A percentile compares a stretch with the other conserved stretches of the same genome.
These are phyloP conservation scores for Agrilus planipennis DNA, from an alignment of 1,140 invertebrate species.

Conservation along the genomic window DNA sequence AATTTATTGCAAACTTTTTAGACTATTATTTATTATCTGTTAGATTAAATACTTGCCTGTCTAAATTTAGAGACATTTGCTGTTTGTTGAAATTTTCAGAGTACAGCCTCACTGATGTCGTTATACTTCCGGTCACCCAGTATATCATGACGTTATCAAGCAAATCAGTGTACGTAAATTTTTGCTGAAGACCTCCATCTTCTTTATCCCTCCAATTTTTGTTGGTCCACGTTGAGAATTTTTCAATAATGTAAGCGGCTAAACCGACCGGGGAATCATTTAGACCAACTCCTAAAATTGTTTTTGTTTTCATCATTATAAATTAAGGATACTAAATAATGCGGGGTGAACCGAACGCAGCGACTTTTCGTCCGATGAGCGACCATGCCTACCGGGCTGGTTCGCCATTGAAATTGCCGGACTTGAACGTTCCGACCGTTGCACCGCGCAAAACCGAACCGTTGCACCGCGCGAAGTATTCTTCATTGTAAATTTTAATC, in stretches of 20 bases:
- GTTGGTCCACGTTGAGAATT: slow-evolving; percentile 72
- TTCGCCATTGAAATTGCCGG: no score
- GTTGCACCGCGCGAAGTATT: no score
- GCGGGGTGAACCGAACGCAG: no score
- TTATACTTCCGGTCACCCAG: slow-evolving; percentile 66
- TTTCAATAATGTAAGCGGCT: slow-evolving; percentile 76
- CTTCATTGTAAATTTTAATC: no score
- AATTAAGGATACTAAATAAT: no score
- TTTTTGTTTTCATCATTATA: no score
- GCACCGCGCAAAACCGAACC: no score
- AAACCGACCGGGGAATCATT: slow-evolving; percentile 59
- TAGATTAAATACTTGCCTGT: neutral
- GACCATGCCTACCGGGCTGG: no score
- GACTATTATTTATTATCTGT: no score
- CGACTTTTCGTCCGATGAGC: no score
- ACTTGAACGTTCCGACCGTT: no score
- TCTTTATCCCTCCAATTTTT: slow-evolving; percentile 36
- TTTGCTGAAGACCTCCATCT: slow-evolving; percentile 61
- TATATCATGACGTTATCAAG: slow-evolving; percentile 87
- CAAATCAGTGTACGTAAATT: slow-evolving; percentile 57
- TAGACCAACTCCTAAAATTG: slow-evolving; percentile 42
- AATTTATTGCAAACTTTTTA: no score
- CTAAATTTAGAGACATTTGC: slow-evolving; percentile 15
- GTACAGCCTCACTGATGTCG: slow-evolving; percentile 65
- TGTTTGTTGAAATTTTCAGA: slow-evolving; percentile 45